Percentiles rank a stretch among this genome's conserved stretches.
These are phyloP conservation scores for Nesidiocoris tenuis DNA, from an alignment of 2,888 invertebrate species.

Conservation along the genomic window DNA sequence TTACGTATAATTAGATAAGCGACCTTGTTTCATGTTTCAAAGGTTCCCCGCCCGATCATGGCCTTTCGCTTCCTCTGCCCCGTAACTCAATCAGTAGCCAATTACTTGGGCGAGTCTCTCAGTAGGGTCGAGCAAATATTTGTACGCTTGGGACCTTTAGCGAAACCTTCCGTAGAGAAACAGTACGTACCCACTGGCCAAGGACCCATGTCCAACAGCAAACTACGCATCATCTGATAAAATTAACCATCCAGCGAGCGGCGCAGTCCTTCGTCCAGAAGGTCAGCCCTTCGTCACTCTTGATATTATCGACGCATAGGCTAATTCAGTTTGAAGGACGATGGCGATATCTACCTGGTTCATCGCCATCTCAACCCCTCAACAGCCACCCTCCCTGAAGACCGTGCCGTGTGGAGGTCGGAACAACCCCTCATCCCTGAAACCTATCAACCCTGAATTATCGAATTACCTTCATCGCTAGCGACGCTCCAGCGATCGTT, in stretches of 20 bases:
- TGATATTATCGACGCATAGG: constrained; percentile 10
- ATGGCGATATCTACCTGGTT: not conserved
- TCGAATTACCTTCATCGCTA: not conserved
- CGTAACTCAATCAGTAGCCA: constrained; percentile 41
- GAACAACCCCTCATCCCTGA: not conserved
- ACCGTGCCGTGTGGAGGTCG: not conserved
- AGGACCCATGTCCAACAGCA: not conserved
- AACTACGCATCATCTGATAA: constrained; percentile 21
- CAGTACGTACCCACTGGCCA: not conserved
- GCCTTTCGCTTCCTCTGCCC: not conserved
- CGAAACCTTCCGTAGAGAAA: not conserved
- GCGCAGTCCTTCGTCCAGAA: constrained; percentile 1
- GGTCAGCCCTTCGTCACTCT: constrained; percentile 4
- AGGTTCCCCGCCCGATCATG: constrained; percentile 15
- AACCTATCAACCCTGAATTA: not conserved
- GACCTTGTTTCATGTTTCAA: constrained; percentile 40
- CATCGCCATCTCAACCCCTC: not conserved
- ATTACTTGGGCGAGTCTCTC: constrained; percentile 33
- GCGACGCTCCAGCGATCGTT: not conserved
- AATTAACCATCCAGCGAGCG: constrained; percentile 20
- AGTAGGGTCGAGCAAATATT: constrained; percentile 34
- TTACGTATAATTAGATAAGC: constrained; percentile 38
- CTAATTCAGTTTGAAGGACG: not conserved
- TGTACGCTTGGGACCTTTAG: constrained; percentile 18
- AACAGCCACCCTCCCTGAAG: not conserved